Base-by-base conservation (phyloP, 2,888 invertebrate genomes). In the Drosophila ustulata region DNA sequence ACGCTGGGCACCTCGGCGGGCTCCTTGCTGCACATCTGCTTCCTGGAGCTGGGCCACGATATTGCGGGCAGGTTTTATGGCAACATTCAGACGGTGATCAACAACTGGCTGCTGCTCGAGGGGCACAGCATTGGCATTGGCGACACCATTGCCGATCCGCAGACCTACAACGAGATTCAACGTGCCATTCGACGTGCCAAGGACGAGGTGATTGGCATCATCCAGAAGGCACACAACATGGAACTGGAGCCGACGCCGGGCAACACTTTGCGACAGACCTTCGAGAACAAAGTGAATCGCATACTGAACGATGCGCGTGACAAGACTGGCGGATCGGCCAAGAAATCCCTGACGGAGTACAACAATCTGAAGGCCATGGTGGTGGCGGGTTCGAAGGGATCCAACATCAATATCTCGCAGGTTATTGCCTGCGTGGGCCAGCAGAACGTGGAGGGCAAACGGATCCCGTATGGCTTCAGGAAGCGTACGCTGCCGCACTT, bases 371-470 rank as follows among this genome's bases (percentile, higher is more conserved):
- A 99, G 93, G 98, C 99, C 94, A 99, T 99, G 99, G 99, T 99
- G 92, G 99, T 99, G 39, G 97, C 99, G 0, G 99, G 99, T 80
- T 98, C 99, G 0, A 99, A 99, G 93, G 99, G 99, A 66, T 99
- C 99, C 58, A 99, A 99, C 92, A 99, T 99, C 94, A 99, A 99
- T 90, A 99, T 99, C 91, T 99, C 99, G 26, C 99, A 99, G 95
- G 99, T 99, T 95, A 99, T 99, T 95, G 99, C 99, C 93, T 99
- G 99, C 94, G 99, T 99, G 89, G 99, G 99, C 3, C 99, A 99
- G 93, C 99, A 99, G 93, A 99, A 99, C 95, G 99, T 99, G 78
- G 99, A 99, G 95, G 99, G 99, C 93, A 99, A 99, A 94, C 98
- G 99, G 90, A 99, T 99, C 90, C 99, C 99, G 0, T 99, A 99